Conservation (phyloP, 23 tunicate genomes). For the Halocynthia aurantium region DNA sequence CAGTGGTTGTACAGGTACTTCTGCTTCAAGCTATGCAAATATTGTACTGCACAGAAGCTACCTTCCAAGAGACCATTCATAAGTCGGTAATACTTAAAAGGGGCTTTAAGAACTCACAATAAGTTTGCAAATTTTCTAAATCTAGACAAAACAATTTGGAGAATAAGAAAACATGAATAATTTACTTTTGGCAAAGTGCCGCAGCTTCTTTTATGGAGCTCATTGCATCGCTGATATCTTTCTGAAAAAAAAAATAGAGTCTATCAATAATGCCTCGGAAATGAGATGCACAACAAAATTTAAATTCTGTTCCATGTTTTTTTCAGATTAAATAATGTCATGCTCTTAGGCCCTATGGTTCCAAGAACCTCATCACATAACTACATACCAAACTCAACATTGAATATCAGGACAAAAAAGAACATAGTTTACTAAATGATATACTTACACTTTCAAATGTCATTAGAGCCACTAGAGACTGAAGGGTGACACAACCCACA, state of each 20-base stretch:
- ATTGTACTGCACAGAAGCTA: too few relatives aligned
- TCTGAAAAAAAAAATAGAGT: slow-evolving; percentile 24
- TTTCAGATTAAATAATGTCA: too few relatives aligned
- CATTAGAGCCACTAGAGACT: slow-evolving; percentile 66
- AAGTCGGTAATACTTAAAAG: neutral
- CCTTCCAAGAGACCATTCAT: too few relatives aligned
- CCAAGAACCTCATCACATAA: neutral
- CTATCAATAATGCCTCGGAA: neutral
- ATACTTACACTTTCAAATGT: slow-evolving; percentile 87
- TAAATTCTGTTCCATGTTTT: too few relatives aligned
- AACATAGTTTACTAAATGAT: neutral
- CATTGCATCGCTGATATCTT: slow-evolving; percentile 48
- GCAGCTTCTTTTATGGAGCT: slow-evolving; percentile 36
- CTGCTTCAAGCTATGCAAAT: too few relatives aligned
- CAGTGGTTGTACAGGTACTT: too few relatives aligned
- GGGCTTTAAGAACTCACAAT: neutral
- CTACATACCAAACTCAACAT: neutral
- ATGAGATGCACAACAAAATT: neutral
- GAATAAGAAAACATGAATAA: neutral
- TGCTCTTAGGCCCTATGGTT: too few relatives aligned
- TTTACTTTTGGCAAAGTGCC: slow-evolving; percentile 38
- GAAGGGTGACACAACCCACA: slow-evolving; percentile 41
- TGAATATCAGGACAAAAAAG: neutral
- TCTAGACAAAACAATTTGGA: neutral
- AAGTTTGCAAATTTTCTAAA: neutral